These are phyloP conservation scores for Melanocharis versteri DNA, from an alignment of 2,113 vertebrate species.

Conservation along the genomic window DNA sequence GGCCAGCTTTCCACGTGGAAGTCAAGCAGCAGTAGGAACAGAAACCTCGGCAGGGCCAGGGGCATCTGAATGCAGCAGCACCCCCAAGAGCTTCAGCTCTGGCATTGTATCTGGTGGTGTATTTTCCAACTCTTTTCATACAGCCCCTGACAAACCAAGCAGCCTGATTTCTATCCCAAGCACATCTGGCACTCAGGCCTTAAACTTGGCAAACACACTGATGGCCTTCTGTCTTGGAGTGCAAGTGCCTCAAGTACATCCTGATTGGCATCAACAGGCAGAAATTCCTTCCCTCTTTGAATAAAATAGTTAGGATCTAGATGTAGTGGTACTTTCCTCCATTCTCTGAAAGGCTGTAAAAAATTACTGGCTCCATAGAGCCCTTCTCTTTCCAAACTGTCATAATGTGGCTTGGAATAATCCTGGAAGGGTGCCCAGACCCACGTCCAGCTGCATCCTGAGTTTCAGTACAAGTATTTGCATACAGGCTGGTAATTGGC, in stretches of 20 bases:
- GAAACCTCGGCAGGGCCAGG: neutral
- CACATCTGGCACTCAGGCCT: conserved; percentile 42
- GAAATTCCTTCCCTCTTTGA: conserved; percentile 41
- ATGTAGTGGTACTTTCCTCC: conserved; percentile 34
- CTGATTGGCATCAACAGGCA: conserved; percentile 43
- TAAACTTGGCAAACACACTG: neutral
- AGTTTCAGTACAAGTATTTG: conserved; percentile 39
- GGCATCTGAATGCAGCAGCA: neutral
- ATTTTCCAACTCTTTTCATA: neutral
- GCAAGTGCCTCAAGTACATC: conserved; percentile 26
- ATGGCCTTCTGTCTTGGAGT: conserved; percentile 29
- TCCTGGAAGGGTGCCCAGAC: conserved; percentile 37
- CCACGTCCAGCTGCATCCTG: conserved; percentile 55
- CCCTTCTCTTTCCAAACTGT: conserved; percentile 42
- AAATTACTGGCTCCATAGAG: conserved; percentile 24
- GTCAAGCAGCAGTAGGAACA: neutral
- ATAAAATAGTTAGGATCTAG: neutral
- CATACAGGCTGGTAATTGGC: conserved; percentile 16
- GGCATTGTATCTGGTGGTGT: neutral
- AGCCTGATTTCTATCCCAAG: neutral
- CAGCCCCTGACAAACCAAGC: neutral
- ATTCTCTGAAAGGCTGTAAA: conserved; percentile 48
- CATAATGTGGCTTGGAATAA: conserved; percentile 51
- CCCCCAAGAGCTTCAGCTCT: neutral
- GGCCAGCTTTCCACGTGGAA: neutral